Conservation (phyloP, 2,888 invertebrate genomes). For the Coleophora flavipennella region DNA sequence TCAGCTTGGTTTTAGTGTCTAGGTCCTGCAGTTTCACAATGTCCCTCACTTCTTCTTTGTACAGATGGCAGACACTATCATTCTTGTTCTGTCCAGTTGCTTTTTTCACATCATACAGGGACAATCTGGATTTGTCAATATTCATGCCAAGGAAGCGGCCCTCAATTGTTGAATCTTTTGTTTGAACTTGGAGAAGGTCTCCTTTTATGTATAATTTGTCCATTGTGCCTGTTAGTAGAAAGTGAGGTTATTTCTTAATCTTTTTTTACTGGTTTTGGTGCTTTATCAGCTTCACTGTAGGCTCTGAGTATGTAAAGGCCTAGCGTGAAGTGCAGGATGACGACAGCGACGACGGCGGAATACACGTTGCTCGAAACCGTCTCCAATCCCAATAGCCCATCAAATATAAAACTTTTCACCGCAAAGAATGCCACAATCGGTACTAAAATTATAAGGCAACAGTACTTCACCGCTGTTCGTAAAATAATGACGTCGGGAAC, state of each 20-base stretch:
- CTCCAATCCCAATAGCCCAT: slow-evolving; percentile 72
- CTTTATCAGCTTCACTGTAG: slow-evolving; percentile 73
- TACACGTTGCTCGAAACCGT: slow-evolving; percentile 81
- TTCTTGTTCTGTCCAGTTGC: slow-evolving; percentile 35
- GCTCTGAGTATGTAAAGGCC: slow-evolving; percentile 86
- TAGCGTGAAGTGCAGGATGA: slow-evolving; percentile 82
- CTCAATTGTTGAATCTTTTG: slow-evolving; percentile 55
- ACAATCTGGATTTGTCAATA: slow-evolving; percentile 58
- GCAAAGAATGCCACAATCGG: slow-evolving; percentile 83
- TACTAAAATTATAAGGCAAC: slow-evolving; percentile 81
- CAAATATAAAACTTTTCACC: slow-evolving; percentile 79
- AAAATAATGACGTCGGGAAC: slow-evolving; percentile 80
- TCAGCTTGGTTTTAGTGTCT: slow-evolving; percentile 41
- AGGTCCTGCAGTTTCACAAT: slow-evolving; percentile 52
- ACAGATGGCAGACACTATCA: slow-evolving; percentile 55
- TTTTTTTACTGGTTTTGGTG: slow-evolving; percentile 54
- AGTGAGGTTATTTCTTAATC: slow-evolving; percentile 35
- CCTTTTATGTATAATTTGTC: slow-evolving; percentile 62
- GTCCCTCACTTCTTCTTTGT: slow-evolving; percentile 51
- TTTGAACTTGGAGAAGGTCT: slow-evolving; percentile 60
- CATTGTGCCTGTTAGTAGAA: slow-evolving; percentile 35
- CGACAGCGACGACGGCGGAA: slow-evolving; percentile 82
- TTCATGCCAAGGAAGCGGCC: slow-evolving; percentile 60
- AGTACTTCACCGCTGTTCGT: slow-evolving; percentile 82
- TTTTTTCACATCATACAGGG: slow-evolving; percentile 56